Evolutionary conservation across 2,797 vertebrate genomes (phyloP).

Genomic region (Scolopax rusticola): DNA sequence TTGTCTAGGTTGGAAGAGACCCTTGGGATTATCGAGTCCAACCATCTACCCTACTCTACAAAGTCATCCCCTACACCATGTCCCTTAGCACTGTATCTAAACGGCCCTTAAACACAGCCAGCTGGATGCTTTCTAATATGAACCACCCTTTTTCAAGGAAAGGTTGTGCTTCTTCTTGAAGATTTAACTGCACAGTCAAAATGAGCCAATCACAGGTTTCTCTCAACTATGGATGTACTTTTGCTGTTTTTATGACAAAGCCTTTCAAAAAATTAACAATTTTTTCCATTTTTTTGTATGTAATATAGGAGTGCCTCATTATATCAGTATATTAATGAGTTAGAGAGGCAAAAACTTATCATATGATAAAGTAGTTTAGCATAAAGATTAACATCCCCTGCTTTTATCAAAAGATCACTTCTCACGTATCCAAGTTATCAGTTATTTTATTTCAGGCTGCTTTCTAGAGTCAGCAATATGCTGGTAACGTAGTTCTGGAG

Average conservation of each 20-base stretch:
- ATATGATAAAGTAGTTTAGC: not conserved
- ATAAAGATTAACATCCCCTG: not conserved
- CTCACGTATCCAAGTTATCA: not conserved
- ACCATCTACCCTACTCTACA: no score
- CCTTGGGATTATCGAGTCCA: no score
- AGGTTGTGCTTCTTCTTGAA: not conserved
- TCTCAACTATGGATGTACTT: not conserved
- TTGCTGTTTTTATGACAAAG: not conserved
- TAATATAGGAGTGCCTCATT: not conserved
- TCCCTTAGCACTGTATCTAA: no score
- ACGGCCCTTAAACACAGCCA: no score
- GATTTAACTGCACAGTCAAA: not conserved
- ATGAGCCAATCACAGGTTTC: not conserved
- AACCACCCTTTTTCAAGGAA: not conserved
- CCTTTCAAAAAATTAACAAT: not conserved
- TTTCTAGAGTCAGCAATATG: not conserved
- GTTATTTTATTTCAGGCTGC: not conserved
- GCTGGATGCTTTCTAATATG: not conserved
- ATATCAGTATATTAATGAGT: not conserved
- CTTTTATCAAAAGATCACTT: not conserved
- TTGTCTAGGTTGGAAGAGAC: no score
- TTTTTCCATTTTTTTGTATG: not conserved
- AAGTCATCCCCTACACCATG: no score
- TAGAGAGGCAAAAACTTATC: not conserved
- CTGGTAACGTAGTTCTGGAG: not conserved